phyloP scores from a whole-genome alignment of 2,113 vertebrate genomes.

The Stegostoma tigrinum region DNA sequence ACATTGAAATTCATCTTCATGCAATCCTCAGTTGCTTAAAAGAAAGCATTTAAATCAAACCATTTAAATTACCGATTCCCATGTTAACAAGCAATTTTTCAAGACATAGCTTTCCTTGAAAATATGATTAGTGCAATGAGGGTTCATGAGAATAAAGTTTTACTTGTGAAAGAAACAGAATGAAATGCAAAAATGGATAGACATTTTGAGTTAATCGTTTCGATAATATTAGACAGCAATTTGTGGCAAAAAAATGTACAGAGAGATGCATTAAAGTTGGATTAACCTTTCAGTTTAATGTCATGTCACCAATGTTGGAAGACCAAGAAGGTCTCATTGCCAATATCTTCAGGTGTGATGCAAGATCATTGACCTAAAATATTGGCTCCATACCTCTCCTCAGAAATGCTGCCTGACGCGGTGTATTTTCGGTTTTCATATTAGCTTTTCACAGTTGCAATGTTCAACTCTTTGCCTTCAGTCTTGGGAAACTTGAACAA shows the following conservation, averaged over 20 bases:
- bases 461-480: not conserved
- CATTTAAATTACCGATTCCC: not conserved
- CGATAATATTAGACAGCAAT: not conserved
- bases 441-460: not conserved
- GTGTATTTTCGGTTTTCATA: not conserved
- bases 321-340: not conserved
- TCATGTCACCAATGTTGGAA: not conserved
- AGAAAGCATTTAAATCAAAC: not conserved
- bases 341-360: not conserved
- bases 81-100: not conserved
- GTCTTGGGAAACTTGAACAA: not conserved
- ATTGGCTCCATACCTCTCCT: not conserved
- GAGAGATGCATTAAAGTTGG: not conserved
- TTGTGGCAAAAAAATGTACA: not conserved
- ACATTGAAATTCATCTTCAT: not conserved
- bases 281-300: not conserved
- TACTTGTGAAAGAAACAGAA: not conserved
- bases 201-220: not conserved
- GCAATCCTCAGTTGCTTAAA: not conserved
- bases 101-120: not conserved
- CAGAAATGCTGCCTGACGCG: not conserved
- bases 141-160: not conserved
- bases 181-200: not conserved
- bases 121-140: not conserved
- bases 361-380: not conserved